Evolutionary conservation across 2,113 vertebrate species (phyloP).

Genomic region (Agapornis roseicollis): DNA sequence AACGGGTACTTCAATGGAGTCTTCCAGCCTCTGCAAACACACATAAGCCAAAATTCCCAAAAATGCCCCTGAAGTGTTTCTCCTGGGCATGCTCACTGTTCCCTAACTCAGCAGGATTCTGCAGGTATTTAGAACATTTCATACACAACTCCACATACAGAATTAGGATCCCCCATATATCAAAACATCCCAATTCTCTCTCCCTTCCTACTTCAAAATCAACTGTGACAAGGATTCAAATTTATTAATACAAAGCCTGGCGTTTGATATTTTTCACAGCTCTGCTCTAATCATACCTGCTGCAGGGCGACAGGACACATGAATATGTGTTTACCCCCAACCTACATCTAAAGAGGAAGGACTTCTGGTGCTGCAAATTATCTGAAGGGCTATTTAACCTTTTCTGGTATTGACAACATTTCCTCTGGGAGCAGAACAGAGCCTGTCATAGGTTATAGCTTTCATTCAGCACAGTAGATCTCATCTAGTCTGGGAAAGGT

Average conservation of each 20-base stretch:
- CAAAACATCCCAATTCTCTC: background rate
- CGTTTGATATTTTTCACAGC: background rate
- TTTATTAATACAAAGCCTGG: background rate
- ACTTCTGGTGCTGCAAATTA: background rate
- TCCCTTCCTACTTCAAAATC: background rate
- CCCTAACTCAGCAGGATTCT: background rate
- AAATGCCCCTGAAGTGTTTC: background rate
- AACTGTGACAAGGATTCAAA: background rate
- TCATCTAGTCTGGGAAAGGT: conserved; percentile 44
- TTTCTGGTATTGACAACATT: conserved; percentile 50
- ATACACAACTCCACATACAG: background rate
- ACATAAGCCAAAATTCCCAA: background rate
- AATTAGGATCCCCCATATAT: background rate
- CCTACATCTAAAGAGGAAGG: background rate
- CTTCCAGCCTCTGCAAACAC: background rate
- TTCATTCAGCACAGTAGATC: conserved; percentile 47
- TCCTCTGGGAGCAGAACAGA: conserved; percentile 39
- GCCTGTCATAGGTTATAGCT: conserved; percentile 26
- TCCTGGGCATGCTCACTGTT: background rate
- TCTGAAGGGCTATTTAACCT: conserved; percentile 48
- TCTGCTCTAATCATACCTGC: background rate
- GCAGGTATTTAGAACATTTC: background rate
- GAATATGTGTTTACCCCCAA: background rate
- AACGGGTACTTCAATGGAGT: background rate
- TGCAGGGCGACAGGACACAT: background rate